Evolutionary conservation across 35 echinoderm and acorn worm genomes (phyloP), one percentile per base, ranked within the genome.

Genomic region (Hemicentrotus pulcherrimus): DNA sequence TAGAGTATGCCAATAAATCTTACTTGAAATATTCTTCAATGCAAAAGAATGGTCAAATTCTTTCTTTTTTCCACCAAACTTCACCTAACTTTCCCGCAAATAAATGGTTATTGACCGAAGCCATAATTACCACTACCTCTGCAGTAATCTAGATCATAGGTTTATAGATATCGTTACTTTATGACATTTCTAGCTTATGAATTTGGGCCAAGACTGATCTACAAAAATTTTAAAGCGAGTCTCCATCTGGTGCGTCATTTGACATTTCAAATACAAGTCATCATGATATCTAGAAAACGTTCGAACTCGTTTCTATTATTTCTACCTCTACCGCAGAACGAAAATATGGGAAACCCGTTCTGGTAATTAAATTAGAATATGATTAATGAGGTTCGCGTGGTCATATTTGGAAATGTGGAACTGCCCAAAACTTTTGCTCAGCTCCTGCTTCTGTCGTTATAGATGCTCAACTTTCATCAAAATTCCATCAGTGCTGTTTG

Each of bases 191-290:
- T 70, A 70, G 24, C 61, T 70, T 28, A 52, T 52, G 48, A 52
- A 10, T 52, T 70, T 70, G 61, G 61, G 24, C 61, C 18, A 70
- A 22, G 19, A 78, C 65, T 78, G 22, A 78, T 78, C 22, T 78
- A 28, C 8, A 78, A 28, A 28, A 78, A 78, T 2, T 78, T 78
- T 22, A 8, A 78, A 78, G 19, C 28, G 24, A 7, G 4, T 28
- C 19, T 78, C 19, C 65, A 78, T 78, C 65, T 78, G 65, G 15
- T 78, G 0, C 65, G 65, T 78, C 65, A 78, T n/a, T 78, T 78
- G 65, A 78, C 65, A 78, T 78, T 78, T 78, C 65, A 78, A 78
- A 78, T 78, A n/a, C 65, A 78, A 78, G 65, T n/a, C 65, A 78
- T 78, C 65, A 78, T 55, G 5, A n/a, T 78, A 78, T 78, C 65